A percentile compares a stretch with the other conserved stretches of the same genome.
phyloP scores from a whole-genome alignment of 92 coral and sea anemone species.

The Epizoanthus fatuus region DNA sequence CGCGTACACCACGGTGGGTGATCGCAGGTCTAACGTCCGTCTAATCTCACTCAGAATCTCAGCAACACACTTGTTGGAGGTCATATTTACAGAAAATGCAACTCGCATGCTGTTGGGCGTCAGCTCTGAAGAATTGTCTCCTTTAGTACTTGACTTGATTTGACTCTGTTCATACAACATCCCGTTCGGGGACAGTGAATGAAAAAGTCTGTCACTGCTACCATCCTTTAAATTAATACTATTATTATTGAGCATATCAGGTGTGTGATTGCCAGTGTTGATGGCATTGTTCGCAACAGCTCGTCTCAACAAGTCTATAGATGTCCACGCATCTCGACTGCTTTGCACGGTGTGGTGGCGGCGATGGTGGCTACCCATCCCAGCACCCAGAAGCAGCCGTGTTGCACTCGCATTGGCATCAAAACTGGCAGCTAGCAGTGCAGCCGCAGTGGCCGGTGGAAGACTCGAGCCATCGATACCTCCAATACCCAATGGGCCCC shows the following conservation, averaged over 20 bases:
- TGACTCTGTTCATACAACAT: constrained; percentile 80
- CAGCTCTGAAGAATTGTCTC: constrained; percentile 77
- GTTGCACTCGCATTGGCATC: constrained; percentile 75
- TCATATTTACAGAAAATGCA: constrained; percentile 89
- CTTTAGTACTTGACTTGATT: constrained; percentile 79
- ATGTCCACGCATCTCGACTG: constrained; percentile 91
- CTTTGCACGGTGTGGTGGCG: constrained; percentile 96
- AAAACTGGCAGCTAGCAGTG: constrained; percentile 71
- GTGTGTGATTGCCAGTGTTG: constrained; percentile 79
- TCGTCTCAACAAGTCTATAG: constrained; percentile 90
- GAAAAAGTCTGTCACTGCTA: constrained; percentile 66
- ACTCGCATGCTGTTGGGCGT: constrained; percentile 81
- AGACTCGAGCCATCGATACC: constrained; percentile 67
- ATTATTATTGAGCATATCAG: constrained; percentile 95
- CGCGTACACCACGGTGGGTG: constrained; percentile 84
- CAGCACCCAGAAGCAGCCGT: constrained; percentile 55
- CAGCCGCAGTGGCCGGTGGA: constrained; percentile 72
- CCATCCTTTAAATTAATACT: constrained; percentile 89
- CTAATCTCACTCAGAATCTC: constrained; percentile 92
- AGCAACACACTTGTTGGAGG: constrained; percentile 90
- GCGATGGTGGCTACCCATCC: constrained; percentile 84
- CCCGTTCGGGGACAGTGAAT: constrained; percentile 92
- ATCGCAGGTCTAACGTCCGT: constrained; percentile 90
- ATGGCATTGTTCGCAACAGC: constrained; percentile 89
- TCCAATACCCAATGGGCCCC: constrained; percentile 30